A percentile compares a stretch with the other conserved stretches of the same genome.
Conservation (phyloP, 2,888 invertebrate genomes). For the Psylliodes chrysocephalus region DNA sequence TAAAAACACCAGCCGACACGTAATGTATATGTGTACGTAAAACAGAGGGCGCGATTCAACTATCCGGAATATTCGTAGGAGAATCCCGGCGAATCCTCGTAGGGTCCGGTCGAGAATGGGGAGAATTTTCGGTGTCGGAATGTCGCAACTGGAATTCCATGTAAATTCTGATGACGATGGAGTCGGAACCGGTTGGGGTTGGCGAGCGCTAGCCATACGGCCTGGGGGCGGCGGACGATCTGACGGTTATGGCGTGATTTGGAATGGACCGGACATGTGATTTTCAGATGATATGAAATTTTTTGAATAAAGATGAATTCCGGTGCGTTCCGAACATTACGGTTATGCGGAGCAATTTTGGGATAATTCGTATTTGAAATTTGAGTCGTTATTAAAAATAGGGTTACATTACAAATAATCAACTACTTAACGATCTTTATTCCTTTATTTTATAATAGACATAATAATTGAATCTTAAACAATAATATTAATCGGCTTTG, state of each 20-base stretch:
- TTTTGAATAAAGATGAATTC: not conserved
- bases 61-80: conserved; percentile 41
- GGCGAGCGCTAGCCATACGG: not conserved
- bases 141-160: conserved; percentile 43
- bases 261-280: not conserved
- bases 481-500: no score
- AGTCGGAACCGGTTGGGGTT: not conserved
- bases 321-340: not conserved
- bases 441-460: no score
- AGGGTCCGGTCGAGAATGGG: conserved; percentile 41
- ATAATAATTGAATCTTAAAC: no score
- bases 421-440: no score
- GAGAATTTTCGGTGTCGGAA: conserved; percentile 43
- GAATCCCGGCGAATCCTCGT: conserved; percentile 41
- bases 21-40: not conserved
- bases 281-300: not conserved
- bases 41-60: conserved; percentile 30
- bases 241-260: not conserved
- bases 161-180: conserved; percentile 39
- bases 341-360: not conserved
- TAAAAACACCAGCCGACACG: no score
- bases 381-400: no score
- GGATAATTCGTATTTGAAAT: no score
- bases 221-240: not conserved
- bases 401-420: no score